Evolutionary conservation across 2,888 invertebrate genomes (phyloP).

Genomic region (Cloeon dipterum): DNA sequence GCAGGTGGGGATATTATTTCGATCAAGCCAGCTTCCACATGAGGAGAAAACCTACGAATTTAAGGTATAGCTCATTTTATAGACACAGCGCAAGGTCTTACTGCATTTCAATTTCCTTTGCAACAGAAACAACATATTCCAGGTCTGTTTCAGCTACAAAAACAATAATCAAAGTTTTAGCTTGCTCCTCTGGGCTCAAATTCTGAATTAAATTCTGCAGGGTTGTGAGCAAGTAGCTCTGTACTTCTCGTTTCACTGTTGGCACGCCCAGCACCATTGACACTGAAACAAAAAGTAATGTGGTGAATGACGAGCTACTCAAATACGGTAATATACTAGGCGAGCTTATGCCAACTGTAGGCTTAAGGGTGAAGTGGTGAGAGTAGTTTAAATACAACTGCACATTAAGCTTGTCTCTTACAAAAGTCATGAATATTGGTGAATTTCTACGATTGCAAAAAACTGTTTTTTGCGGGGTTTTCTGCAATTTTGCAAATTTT

Average conservation of each 20-base stretch:
- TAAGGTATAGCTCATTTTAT: neutral
- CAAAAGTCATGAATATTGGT: no score
- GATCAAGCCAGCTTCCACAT: slow-evolving; percentile 56
- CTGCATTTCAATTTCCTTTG: slow-evolving; percentile 50
- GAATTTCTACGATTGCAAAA: no score
- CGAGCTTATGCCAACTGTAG: no score
- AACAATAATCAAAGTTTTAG: slow-evolving; percentile 64
- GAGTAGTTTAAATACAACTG: no score
- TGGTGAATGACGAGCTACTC: no score
- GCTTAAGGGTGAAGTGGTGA: no score
- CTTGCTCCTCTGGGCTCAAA: slow-evolving; percentile 44
- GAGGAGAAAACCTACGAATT: slow-evolving; percentile 39
- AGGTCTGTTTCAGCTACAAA: slow-evolving; percentile 71
- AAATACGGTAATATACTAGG: no score
- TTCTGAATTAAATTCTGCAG: slow-evolving; percentile 61
- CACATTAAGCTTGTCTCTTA: no score
- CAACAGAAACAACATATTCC: slow-evolving; percentile 47
- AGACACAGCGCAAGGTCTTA: slow-evolving; percentile 30
- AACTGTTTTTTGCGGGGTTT: no score
- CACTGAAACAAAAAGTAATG: no score
- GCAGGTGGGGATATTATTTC: slow-evolving; percentile 72
- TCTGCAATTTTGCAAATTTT: no score
- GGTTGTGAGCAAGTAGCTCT: slow-evolving; percentile 66
- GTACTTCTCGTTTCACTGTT: slow-evolving; percentile 70
- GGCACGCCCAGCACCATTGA: slow-evolving; percentile 75